Percentiles rank a stretch among this genome's conserved stretches.
Conservation (phyloP, 2,888 invertebrate genomes). For the Eurois occulta region DNA sequence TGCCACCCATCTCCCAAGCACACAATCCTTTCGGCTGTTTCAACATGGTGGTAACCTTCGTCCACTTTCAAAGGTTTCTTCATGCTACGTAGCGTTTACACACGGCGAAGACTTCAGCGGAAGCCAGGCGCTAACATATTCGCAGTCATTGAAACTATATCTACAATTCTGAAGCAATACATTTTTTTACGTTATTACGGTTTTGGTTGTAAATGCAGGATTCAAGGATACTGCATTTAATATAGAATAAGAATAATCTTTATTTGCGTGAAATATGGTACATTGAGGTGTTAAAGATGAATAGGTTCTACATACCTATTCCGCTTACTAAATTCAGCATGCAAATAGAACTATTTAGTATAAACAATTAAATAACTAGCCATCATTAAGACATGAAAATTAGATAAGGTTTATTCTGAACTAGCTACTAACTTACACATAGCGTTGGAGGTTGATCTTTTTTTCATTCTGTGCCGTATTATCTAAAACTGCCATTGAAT, state of each 20-base stretch:
- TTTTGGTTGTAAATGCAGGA: not conserved
- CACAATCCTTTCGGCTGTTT: constrained; percentile 38
- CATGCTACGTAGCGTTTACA: constrained; percentile 47
- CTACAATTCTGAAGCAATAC: constrained; percentile 16
- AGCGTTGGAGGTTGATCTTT: not conserved
- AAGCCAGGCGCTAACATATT: constrained; percentile 53
- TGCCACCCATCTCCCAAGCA: not conserved
- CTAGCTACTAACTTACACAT: not conserved
- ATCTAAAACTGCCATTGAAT: not conserved
- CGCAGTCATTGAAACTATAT: constrained; percentile 46
- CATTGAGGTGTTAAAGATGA: no score
- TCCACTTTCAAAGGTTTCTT: constrained; percentile 62
- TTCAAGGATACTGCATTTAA: not conserved
- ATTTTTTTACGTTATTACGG: not conserved
- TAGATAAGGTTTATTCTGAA: not conserved
- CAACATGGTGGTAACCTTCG: constrained; percentile 50
- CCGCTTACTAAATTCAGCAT: no score
- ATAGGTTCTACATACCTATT: no score
- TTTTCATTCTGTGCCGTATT: not conserved
- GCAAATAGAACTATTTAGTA: not conserved
- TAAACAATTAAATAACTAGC: not conserved
- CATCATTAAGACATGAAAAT: not conserved
- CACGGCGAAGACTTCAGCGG: constrained; percentile 46
- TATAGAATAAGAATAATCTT: no score
- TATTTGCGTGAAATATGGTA: no score